Percentiles rank a stretch among this genome's conserved stretches.
Evolutionary conservation across 2,888 invertebrate genomes (phyloP).

Genomic region (Lycocerus yunnanus): DNA sequence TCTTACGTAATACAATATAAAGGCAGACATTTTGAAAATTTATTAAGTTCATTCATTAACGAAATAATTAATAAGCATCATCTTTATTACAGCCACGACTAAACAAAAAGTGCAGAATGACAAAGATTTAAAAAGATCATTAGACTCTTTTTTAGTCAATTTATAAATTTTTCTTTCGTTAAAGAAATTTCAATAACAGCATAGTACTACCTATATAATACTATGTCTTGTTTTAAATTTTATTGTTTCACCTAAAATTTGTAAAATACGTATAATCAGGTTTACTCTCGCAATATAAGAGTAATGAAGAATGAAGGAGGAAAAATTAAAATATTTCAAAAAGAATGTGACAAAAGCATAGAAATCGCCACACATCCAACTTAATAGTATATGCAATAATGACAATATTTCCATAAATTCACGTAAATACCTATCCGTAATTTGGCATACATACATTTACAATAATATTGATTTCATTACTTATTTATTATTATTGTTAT

Average conservation of each 20-base stretch:
- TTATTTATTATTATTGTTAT: too few species aligned
- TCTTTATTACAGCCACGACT: neutral
- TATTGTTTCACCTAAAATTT: neutral
- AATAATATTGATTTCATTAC: neutral
- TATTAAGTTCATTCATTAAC: neutral
- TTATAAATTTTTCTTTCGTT: neutral
- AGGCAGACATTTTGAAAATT: neutral
- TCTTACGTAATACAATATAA: neutral
- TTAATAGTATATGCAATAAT: neutral
- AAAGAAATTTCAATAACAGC: neutral
- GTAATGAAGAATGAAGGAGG: neutral
- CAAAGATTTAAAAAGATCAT: neutral
- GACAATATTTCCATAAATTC: neutral
- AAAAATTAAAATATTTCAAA: neutral
- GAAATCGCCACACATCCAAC: neutral
- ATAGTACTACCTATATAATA: too few species aligned
- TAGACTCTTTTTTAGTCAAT: neutral
- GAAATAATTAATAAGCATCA: neutral
- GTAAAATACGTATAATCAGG: neutral
- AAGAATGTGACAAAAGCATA: neutral
- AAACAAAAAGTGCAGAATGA: neutral
- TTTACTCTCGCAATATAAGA: neutral
- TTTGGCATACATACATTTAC: too few species aligned
- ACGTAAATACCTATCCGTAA: neutral
- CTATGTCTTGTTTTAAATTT: neutral